phyloP scores from a whole-genome alignment of 2,797 vertebrate species.

The Falco berigora region DNA sequence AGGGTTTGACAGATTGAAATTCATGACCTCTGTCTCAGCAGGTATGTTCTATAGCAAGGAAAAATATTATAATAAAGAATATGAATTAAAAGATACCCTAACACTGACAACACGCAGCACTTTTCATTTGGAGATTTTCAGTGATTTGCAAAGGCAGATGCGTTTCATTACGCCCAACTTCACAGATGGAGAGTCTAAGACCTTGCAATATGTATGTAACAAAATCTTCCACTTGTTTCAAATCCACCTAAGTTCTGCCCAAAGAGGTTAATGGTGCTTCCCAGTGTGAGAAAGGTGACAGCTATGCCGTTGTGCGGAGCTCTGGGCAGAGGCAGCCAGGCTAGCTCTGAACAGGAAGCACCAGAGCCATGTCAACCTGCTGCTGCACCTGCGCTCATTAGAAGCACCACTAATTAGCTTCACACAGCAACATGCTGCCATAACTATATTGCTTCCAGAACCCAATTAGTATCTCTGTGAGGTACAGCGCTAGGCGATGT shows the following conservation, averaged over 20 bases:
- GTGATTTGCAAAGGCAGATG: neutral
- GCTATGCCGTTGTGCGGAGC: neutral
- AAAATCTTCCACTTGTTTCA: neutral
- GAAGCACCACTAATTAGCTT: slow-evolving; percentile 47
- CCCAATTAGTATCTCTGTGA: slow-evolving; percentile 50
- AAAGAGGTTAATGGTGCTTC: neutral
- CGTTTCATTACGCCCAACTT: neutral
- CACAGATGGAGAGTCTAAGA: slow-evolving; percentile 1
- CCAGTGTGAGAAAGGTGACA: neutral
- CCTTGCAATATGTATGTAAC: neutral
- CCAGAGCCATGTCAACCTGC: slow-evolving; percentile 15
- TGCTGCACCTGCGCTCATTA: slow-evolving; percentile 26
- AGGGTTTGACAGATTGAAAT: neutral
- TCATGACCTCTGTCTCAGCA: neutral
- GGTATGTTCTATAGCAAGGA: neutral
- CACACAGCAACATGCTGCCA: slow-evolving; percentile 47
- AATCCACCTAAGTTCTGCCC: neutral
- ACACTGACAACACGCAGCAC: neutral
- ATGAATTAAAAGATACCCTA: neutral
- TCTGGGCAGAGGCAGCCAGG: neutral
- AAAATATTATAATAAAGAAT: neutral
- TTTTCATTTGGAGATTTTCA: neutral
- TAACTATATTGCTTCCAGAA: slow-evolving; percentile 49
- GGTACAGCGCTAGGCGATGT: neutral
- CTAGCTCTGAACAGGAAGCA: neutral